Conservation (phyloP, 2,888 invertebrate genomes). For the Nymphalis c-album region DNA sequence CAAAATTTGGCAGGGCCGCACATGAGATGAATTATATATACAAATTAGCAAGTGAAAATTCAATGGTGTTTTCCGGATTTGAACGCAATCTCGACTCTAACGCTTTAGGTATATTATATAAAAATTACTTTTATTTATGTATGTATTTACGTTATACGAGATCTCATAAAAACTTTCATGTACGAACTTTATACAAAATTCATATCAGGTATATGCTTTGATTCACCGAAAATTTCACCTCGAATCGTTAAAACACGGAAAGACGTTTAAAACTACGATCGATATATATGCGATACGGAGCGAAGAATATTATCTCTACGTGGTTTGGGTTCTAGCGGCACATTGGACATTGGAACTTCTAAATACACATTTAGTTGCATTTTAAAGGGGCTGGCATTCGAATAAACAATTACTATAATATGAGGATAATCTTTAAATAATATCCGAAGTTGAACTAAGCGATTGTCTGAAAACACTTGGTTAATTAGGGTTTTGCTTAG, state of each 20-base stretch:
- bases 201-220: neutral
- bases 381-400: neutral
- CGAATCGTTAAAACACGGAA: neutral
- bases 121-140: too few species aligned
- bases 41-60: too few species aligned
- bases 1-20: too few species aligned
- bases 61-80: too few species aligned
- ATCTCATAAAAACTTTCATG: too few species aligned
- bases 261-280: neutral
- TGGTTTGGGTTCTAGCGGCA: neutral
- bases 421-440: neutral
- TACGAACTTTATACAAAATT: neutral
- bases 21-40: too few species aligned
- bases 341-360: neutral
- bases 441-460: neutral
- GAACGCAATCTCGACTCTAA: too few species aligned
- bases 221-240: slow-evolving; percentile 1
- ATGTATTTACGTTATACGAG: too few species aligned
- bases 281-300: neutral
- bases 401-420: neutral
- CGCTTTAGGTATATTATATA: too few species aligned
- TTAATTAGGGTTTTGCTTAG: too few species aligned
- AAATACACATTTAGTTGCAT: neutral
- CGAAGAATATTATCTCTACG: neutral
- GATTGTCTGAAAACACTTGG: neutral